Evolutionary conservation across 2,888 invertebrate genomes (phyloP).

Genomic region (Drosophila colorata): DNA sequence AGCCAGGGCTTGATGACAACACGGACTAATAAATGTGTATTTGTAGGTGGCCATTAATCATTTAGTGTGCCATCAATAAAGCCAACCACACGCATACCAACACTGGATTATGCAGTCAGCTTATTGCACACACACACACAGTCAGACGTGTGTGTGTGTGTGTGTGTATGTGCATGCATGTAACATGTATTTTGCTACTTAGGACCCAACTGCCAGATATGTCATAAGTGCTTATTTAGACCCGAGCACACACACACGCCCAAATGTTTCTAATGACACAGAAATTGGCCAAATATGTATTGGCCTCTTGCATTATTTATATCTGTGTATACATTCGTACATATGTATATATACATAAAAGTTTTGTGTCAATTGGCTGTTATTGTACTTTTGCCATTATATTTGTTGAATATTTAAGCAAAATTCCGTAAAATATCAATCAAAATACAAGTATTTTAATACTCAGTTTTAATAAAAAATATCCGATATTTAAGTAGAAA

Average conservation of each 20-base stretch:
- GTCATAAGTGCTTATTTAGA: slow-evolving; percentile 18
- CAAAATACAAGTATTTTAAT: too few species aligned
- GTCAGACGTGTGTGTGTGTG: background rate
- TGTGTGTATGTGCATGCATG: background rate
- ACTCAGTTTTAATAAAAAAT: background rate
- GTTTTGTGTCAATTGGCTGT: too few species aligned
- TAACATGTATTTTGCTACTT: slow-evolving; percentile 22
- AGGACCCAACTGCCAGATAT: slow-evolving; percentile 23
- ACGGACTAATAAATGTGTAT: slow-evolving; percentile 54
- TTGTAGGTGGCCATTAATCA: slow-evolving; percentile 65
- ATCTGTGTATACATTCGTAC: background rate
- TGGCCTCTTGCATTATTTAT: background rate
- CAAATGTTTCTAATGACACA: slow-evolving; percentile 1
- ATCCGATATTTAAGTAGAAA: background rate
- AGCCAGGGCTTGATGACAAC: slow-evolving; percentile 54
- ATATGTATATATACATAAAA: background rate
- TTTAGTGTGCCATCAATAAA: slow-evolving; percentile 58
- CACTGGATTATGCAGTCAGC: slow-evolving; percentile 65
- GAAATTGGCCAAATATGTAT: background rate
- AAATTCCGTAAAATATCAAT: too few species aligned
- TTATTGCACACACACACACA: slow-evolving; percentile 15
- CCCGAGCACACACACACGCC: background rate
- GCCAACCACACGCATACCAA: slow-evolving; percentile 27
- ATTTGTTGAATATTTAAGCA: too few species aligned
- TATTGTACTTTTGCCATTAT: too few species aligned